These are phyloP conservation scores for Brachyptera putata DNA, from an alignment of 2,888 invertebrate genomes.

Conservation along the genomic window DNA sequence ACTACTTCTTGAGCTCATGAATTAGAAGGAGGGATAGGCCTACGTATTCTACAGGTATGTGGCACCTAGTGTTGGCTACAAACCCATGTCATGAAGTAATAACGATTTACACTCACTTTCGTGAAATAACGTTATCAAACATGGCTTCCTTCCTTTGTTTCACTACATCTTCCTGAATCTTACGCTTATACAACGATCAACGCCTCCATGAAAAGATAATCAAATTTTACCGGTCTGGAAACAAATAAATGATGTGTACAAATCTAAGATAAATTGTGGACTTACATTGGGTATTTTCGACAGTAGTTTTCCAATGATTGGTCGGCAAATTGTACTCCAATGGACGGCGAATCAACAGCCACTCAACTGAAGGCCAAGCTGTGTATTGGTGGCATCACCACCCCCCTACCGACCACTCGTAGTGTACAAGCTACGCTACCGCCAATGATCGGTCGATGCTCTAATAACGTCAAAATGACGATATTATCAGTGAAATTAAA, in stretches of 20 bases:
- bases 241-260: slow-evolving; percentile 39
- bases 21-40: too few relatives aligned
- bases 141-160: slow-evolving; percentile 39
- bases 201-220: slow-evolving; percentile 28
- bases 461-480: slow-evolving; percentile 9
- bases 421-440: slow-evolving; percentile 39
- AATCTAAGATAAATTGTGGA: slow-evolving; percentile 63
- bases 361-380: slow-evolving; percentile 28
- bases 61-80: too few relatives aligned
- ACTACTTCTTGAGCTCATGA: too few relatives aligned
- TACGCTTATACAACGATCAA: neutral
- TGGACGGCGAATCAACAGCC: slow-evolving; percentile 60
- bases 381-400: slow-evolving; percentile 34
- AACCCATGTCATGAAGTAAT: too few relatives aligned
- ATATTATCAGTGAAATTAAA: slow-evolving; percentile 5
- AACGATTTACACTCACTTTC: too few relatives aligned
- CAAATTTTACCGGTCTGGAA: slow-evolving; percentile 34
- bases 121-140: slow-evolving; percentile 40
- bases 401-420: slow-evolving; percentile 55
- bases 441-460: slow-evolving; percentile 31
- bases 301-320: slow-evolving; percentile 83
- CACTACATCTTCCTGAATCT: slow-evolving; percentile 2
- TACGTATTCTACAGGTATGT: too few relatives aligned
- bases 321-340: slow-evolving; percentile 81
- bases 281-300: slow-evolving; percentile 70